Evolutionary conservation across 2,888 invertebrate species (phyloP), one percentile per base, ranked within the genome.

Genomic region (Lissonota sp.): DNA sequence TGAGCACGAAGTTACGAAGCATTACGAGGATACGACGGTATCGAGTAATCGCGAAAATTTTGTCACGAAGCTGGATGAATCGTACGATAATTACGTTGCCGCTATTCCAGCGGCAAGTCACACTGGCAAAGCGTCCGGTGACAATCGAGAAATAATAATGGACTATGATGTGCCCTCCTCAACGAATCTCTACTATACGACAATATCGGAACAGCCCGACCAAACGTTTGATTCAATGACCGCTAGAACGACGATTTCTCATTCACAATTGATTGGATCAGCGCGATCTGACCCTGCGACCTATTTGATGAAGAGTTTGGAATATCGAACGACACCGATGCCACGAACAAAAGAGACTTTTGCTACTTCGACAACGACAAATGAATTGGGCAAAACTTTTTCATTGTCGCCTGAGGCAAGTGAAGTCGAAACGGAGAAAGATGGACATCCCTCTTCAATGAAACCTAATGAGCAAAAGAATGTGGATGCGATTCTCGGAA

Each of bases 321-420:
- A 6, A 60, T 60, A 60, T n/a, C 40, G 12, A 40, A 12, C 60
- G 14, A 62, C 60, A 62, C n/a, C 60, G 6, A 40, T 42, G 10
- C 12, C 12, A 40, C 12, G 42, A 14, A 14, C 42, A 44, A 12
- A 2, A 39, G 60, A 62, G 7, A n/a, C 42, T 39, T 39, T 40
- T 6, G n/a, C 60, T 3, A 12, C 6, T 62, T 62, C 39, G 6
- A n/a, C 8, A 62, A 62, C 40, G 12, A 42, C 42, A 10, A 40
- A 6, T 14, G 37, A 37, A 39, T 8, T 39, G 16, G 6, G 12
- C 3, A 46, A 46, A 39, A 53, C 55, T 16, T 0, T 26, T 10
- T 55, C 55, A 6, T 53, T 42, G 6, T 53, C 53, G 53, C 14
- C 42, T 5, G 26, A 42, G n/a, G 14, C 42, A 10, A 8, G 42